Conservation (phyloP, 1,140 invertebrate genomes). For the Sweltsa coloradensis region DNA sequence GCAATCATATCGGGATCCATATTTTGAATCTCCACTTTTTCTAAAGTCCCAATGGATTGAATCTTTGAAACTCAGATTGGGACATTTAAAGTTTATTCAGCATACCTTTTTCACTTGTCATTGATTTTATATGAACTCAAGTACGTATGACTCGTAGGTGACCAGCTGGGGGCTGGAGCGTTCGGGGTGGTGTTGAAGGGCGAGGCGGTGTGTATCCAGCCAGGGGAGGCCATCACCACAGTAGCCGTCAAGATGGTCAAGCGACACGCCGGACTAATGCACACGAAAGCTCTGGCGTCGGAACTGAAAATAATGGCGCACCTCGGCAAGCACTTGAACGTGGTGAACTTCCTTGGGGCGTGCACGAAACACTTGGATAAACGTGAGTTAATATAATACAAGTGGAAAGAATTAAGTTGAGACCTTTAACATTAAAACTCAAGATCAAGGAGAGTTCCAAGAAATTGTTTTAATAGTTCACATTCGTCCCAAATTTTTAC, state of each 20-base stretch:
- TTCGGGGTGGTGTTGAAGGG: conserved; percentile 90
- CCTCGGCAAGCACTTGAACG: conserved; percentile 85
- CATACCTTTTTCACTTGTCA: too few relatives aligned
- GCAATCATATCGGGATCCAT: too few relatives aligned
- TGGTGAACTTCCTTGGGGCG: conserved; percentile 87
- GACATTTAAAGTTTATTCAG: too few relatives aligned
- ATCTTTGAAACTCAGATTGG: too few relatives aligned
- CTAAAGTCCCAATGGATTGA: too few relatives aligned
- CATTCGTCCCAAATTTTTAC: neutral
- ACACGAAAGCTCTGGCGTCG: conserved; percentile 67
- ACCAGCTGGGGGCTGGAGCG: conserved; percentile 77
- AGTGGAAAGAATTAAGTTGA: neutral
- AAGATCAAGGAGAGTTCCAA: neutral
- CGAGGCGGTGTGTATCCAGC: conserved; percentile 59
- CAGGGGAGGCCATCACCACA: conserved; percentile 49
- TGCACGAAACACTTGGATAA: conserved; percentile 82
- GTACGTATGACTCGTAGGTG: too few relatives aligned
- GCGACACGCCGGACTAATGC: conserved; percentile 53
- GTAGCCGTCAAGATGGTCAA: conserved; percentile 84
- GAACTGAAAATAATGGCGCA: conserved; percentile 94
- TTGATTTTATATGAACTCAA: too few relatives aligned
- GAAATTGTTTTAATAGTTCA: neutral
- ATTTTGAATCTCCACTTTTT: too few relatives aligned
- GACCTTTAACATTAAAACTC: neutral
- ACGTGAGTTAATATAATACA: conserved; percentile 42